phyloP scores from a whole-genome alignment of 1,140 invertebrate genomes.

The Oedothorax gibbosus region DNA sequence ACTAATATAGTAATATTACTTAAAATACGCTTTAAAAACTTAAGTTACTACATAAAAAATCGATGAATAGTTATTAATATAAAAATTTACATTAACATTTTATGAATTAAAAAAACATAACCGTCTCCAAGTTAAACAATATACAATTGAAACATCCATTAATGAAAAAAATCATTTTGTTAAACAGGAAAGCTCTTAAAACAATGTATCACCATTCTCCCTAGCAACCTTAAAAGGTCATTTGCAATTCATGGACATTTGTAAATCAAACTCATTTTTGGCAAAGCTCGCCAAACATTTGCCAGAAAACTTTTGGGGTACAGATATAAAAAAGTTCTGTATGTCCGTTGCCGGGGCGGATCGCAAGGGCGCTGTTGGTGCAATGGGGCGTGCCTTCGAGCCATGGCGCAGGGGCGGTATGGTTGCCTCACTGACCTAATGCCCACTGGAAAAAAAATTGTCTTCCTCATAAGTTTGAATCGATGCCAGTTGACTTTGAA shows the following conservation, averaged over 20 bases:
- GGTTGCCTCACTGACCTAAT: constrained; percentile 22
- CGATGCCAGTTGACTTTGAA: not conserved
- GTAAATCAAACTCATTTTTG: constrained; percentile 30
- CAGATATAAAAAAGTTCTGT: not conserved
- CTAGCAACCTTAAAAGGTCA: not conserved
- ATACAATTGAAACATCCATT: no score
- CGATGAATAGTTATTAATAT: no score
- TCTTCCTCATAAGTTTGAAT: not conserved
- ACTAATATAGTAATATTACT: no score
- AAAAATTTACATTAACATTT: no score
- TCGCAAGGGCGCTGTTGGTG: constrained; percentile 13
- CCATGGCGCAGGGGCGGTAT: constrained; percentile 15
- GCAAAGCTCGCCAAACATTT: not conserved
- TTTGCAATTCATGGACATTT: not conserved
- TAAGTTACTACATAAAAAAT: no score
- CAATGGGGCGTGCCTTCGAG: constrained; percentile 25
- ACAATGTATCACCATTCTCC: constrained; percentile 1
- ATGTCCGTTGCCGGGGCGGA: not conserved
- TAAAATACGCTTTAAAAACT: no score
- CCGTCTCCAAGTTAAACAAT: no score
- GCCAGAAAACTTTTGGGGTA: not conserved
- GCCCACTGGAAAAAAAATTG: not conserved
- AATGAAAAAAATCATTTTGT: no score
- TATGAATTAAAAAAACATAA: no score
- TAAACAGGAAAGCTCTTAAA: not conserved